phyloP scores from a whole-genome alignment of 2,888 invertebrate genomes.

The Elaeidobius kamerunicus region DNA sequence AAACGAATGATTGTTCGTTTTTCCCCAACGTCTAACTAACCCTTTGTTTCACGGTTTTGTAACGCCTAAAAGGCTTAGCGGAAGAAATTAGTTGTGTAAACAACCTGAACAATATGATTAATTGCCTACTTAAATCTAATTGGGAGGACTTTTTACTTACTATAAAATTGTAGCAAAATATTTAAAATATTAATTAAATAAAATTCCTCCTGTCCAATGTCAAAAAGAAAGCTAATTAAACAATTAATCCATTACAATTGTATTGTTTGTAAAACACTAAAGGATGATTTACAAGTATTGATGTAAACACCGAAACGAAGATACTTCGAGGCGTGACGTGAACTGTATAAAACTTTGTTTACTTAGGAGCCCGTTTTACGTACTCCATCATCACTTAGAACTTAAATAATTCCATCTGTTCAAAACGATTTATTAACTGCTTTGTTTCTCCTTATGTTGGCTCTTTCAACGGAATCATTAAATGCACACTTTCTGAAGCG shows the following conservation, averaged over 20 bases:
- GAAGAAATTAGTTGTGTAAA: constrained; percentile 41
- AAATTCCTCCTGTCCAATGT: constrained; percentile 14
- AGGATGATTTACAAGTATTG: constrained; percentile 25
- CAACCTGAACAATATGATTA: constrained; percentile 41
- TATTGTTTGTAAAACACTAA: constrained; percentile 27
- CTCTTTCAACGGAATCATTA: constrained; percentile 40
- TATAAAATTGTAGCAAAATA: neutral
- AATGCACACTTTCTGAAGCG: constrained; percentile 28
- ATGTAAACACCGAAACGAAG: constrained; percentile 10
- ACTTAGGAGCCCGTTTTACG: constrained; percentile 40
- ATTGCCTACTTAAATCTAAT: constrained; percentile 34
- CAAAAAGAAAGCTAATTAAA: constrained; percentile 20
- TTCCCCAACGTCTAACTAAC: constrained; percentile 32
- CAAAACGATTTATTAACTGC: constrained; percentile 40
- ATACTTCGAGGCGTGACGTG: constrained; percentile 12
- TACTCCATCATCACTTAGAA: constrained; percentile 41
- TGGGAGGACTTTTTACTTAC: constrained; percentile 39
- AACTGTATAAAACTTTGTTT: constrained; percentile 40
- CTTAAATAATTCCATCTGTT: constrained; percentile 42
- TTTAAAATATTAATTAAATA: neutral
- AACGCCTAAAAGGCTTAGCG: constrained; percentile 36
- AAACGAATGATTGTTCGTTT: constrained; percentile 39
- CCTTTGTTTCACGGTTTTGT: constrained; percentile 27
- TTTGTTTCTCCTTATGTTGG: constrained; percentile 40
- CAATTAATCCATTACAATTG: constrained; percentile 21